A percentile compares a stretch with the other conserved stretches of the same genome.
These are phyloP conservation scores for Centropus unirufus DNA, from an alignment of 2,113 vertebrate genomes.

Conservation along the genomic window DNA sequence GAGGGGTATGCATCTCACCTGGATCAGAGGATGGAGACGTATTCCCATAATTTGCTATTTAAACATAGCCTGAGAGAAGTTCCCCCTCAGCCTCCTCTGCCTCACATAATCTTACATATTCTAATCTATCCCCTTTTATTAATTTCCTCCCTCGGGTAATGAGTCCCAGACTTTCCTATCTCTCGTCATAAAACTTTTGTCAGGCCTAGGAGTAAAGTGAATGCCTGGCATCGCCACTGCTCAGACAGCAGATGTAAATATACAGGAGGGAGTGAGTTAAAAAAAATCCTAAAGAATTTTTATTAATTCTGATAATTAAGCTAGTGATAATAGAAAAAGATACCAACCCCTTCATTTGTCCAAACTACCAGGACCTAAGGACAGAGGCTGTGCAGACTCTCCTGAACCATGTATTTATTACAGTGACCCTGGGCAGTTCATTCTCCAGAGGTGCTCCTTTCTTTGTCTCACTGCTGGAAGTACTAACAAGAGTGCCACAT, in stretches of 20 bases:
- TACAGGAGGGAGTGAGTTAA: background rate
- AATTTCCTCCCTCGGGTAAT: background rate
- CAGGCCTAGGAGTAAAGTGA: background rate
- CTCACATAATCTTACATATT: background rate
- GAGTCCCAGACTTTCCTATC: background rate
- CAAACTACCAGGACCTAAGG: background rate
- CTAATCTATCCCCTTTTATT: background rate
- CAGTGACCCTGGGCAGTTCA: background rate
- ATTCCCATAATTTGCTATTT: background rate
- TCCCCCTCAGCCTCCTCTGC: background rate
- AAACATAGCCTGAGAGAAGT: background rate
- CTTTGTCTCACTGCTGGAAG: slow-evolving; percentile 19
- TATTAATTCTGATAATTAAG: background rate
- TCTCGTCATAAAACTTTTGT: background rate
- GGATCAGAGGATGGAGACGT: background rate
- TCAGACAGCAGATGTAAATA: background rate
- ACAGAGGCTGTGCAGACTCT: background rate
- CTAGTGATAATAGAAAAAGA: background rate
- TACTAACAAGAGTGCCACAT: slow-evolving; percentile 20
- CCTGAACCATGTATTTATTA: background rate
- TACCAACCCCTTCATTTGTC: background rate
- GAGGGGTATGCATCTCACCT: background rate
- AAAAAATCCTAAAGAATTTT: background rate
- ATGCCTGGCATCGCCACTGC: background rate
- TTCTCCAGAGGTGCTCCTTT: background rate